These are phyloP conservation scores for Ahaetulla prasina DNA, from an alignment of 2,113 vertebrate species.

Conservation along the genomic window DNA sequence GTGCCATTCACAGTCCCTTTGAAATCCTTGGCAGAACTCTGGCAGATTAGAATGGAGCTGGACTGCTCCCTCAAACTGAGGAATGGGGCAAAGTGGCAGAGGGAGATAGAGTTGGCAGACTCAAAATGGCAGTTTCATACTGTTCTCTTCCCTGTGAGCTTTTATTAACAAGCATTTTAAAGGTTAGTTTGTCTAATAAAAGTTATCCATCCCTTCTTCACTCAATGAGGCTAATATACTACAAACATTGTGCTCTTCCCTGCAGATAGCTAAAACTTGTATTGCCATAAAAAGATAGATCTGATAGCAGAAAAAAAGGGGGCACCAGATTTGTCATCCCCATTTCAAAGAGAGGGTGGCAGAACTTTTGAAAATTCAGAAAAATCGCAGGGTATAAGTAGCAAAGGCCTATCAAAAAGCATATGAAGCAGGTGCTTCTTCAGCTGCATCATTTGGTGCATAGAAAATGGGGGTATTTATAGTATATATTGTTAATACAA, in stretches of 20 bases:
- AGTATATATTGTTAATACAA: neutral
- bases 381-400: neutral
- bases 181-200: neutral
- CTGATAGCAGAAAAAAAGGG: neutral
- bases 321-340: neutral
- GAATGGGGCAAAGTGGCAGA: neutral
- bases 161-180: neutral
- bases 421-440: neutral
- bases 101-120: neutral
- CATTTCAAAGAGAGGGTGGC: neutral
- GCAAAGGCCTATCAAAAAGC: neutral
- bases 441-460: neutral
- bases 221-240: neutral
- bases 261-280: neutral
- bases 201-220: neutral
- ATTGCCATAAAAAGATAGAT: conserved; percentile 10
- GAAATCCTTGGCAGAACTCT: neutral
- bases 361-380: conserved; percentile 7
- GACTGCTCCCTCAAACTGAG: neutral
- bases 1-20: neutral
- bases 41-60: neutral
- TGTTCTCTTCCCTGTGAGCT: neutral
- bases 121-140: neutral
- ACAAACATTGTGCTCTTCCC: neutral
- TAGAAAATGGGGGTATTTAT: neutral